Base-by-base conservation (phyloP, 2,113 vertebrate genomes). In the Silurus glanis region DNA sequence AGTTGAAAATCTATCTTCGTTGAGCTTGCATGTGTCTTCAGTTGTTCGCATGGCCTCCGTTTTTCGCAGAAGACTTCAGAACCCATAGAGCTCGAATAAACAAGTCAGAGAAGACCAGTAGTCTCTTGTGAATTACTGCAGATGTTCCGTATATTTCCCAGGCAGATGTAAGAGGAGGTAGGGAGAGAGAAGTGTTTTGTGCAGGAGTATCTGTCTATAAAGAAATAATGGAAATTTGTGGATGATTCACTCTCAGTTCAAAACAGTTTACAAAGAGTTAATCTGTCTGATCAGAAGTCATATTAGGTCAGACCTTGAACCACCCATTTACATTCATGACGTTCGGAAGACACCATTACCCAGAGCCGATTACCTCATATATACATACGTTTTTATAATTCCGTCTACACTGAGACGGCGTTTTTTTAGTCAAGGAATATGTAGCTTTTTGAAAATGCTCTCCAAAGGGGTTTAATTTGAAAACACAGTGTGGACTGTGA, bases 71-170 rank as follows among this genome's bases (percentile, higher is more conserved):
- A 14, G 14, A 47, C 16, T 23, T 69, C 12, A 93, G 80, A 0
- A 2, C 4, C 2, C 6, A 0, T 5, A 94, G 69, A 0, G 91
- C 85, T 62, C 90, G 69, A 25, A 69, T 84, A 5, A 91, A 92
- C 89, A 88, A 94, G 1, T 28, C 0, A 47, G 89, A 90, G 75
- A 94, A 94, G 10, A 1, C 5, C 0, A 45, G 12, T 4, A 94
- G 56, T 49, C 19, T 90, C 0, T 88, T 47, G 0, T 90, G 86
- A 67, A 94, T 86, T 86, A 93, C 91, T 0, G 90, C n/a, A 6
- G 93, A 92, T 56, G 85, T 85, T 55, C 0, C 53, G 45, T 91
- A 79, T 12, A 85, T 74, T 0, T 92, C 90, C 9, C 93, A 95
- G 78, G 89, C 17, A 0, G 88, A 83, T 74, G 89, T 85, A 75